Conservation (phyloP, 2,888 invertebrate species). For the Theretra japonica region DNA sequence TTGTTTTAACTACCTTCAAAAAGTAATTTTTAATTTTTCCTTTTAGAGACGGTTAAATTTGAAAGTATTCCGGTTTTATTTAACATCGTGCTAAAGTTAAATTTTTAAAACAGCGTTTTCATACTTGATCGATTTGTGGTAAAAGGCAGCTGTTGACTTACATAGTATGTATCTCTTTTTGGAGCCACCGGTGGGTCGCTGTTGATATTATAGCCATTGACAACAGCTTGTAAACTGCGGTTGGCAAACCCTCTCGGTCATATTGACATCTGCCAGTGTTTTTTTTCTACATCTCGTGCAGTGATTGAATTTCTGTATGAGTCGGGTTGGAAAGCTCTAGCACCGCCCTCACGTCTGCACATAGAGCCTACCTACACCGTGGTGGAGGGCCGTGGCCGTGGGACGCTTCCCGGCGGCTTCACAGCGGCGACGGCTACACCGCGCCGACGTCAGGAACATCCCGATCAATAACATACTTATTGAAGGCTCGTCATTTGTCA, state of each 20-base stretch:
- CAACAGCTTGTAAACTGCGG: not conserved
- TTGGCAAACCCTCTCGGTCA: constrained; percentile 37
- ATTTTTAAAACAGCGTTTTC: not conserved
- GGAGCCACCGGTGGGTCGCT: too few relatives aligned
- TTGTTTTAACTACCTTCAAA: constrained; percentile 34
- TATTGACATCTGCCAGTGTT: constrained; percentile 70
- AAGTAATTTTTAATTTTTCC: constrained; percentile 29
- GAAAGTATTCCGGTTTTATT: constrained; percentile 1
- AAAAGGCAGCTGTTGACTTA: not conserved
- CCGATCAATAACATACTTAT: constrained; percentile 16
- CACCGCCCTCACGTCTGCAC: not conserved
- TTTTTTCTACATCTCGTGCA: constrained; percentile 45
- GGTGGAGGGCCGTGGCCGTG: constrained; percentile 1
- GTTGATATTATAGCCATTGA: not conserved
- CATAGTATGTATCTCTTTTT: too few relatives aligned
- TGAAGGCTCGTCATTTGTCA: constrained; percentile 3
- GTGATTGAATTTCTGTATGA: constrained; percentile 69
- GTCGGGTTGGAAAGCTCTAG: not conserved
- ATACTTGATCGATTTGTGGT: not conserved
- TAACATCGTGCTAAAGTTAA: not conserved
- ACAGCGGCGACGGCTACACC: constrained; percentile 52
- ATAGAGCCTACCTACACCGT: constrained; percentile 11
- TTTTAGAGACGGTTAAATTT: constrained; percentile 3
- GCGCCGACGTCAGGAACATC: constrained; percentile 22
- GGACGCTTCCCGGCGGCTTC: constrained; percentile 68